These are phyloP conservation scores for Sander lucioperca DNA, from an alignment of 2,113 vertebrate species.

Conservation along the genomic window DNA sequence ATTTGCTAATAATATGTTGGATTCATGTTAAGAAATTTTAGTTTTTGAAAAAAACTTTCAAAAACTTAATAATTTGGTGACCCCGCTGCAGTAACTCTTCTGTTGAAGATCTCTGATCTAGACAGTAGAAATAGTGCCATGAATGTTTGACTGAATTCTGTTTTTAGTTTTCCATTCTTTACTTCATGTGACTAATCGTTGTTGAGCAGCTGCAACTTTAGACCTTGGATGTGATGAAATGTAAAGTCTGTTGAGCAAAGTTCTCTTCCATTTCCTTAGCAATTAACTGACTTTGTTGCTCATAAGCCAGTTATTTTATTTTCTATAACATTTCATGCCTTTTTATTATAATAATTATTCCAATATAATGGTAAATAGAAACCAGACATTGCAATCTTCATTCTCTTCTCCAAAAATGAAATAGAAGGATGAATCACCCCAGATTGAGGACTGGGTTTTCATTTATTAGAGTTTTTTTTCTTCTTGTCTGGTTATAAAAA, in stretches of 20 bases:
- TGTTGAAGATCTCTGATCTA: too few relatives aligned
- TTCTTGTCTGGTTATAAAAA: constrained; percentile 32
- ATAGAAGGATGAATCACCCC: not conserved
- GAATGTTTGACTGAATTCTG: constrained; percentile 29
- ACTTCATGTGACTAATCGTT: constrained; percentile 14
- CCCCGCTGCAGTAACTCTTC: too few relatives aligned
- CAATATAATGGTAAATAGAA: not conserved
- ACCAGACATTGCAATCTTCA: not conserved
- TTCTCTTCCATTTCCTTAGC: not conserved
- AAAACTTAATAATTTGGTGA: too few relatives aligned
- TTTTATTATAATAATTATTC: too few relatives aligned
- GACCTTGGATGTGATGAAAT: not conserved
- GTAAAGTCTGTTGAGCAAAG: not conserved
- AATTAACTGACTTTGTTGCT: not conserved
- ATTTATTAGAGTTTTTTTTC: constrained; percentile 11
- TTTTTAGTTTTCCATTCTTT: constrained; percentile 16
- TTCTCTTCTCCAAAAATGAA: not conserved
- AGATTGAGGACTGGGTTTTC: not conserved
- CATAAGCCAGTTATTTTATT: too few relatives aligned
- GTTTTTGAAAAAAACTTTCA: too few relatives aligned
- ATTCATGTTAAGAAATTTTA: too few relatives aligned
- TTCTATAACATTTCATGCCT: not conserved
- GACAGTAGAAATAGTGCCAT: constrained; percentile 9
- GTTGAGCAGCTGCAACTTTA: not conserved
- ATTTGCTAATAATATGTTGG: too few relatives aligned